Conservation (phyloP, 2,797 vertebrate genomes). For the Botia kubotai region DNA sequence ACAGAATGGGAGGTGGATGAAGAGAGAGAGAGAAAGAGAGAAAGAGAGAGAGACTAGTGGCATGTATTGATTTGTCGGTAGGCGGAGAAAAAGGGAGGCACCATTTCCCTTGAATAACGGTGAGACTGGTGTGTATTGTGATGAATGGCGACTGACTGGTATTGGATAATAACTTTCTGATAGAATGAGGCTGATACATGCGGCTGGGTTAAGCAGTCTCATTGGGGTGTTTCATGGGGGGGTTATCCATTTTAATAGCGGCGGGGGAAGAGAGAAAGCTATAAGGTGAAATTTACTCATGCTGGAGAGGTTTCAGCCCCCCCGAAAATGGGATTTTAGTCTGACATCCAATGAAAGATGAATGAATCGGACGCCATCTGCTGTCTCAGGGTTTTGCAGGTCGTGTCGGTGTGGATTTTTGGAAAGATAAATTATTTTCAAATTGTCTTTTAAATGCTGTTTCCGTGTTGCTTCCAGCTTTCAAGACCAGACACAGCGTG, state of each 20-base stretch:
- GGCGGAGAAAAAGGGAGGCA: conserved; percentile 78
- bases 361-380: neutral
- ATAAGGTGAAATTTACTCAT: neutral
- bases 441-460: neutral
- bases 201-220: conserved; percentile 65
- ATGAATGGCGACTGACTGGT: conserved; percentile 88
- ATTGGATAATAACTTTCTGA: conserved; percentile 93
- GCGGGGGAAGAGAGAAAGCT: conserved; percentile 23
- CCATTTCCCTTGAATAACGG: conserved; percentile 91
- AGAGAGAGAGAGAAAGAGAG: conserved; percentile 41
- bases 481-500: too few relatives aligned
- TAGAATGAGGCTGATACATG: conserved; percentile 85
- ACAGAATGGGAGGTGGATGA: conserved; percentile 34
- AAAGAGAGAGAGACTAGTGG: conserved; percentile 75
- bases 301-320: neutral
- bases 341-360: conserved; percentile 12
- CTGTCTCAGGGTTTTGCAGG: neutral
- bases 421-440: neutral
- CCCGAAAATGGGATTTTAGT: neutral
- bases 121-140: conserved; percentile 91
- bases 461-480: neutral
- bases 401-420: neutral
- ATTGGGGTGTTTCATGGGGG: conserved; percentile 66
- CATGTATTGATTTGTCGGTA: conserved; percentile 88
- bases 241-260: conserved; percentile 79